Evolutionary conservation across 2,113 vertebrate genomes (phyloP), one percentile per base, ranked within the genome.

Genomic region (Carettochelys insculpta): DNA sequence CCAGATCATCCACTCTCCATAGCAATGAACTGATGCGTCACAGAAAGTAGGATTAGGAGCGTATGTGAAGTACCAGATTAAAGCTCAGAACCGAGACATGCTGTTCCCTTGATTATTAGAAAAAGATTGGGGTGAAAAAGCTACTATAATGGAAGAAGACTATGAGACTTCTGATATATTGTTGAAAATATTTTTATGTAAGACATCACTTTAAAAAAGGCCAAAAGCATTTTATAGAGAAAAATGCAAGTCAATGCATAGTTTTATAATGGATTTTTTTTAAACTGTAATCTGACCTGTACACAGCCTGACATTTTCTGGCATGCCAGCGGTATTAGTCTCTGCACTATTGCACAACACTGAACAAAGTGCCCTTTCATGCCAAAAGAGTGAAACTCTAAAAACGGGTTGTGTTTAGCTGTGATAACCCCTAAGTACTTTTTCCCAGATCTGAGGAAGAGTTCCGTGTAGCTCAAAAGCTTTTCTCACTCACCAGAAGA

Each of bases 11-110:
- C 58, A n/a, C 56, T 95, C 91, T 77, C 93, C 86, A 73, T 14
- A 85, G 87, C 65, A 94, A 48, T 78, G 89, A 87, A 96, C 47
- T 95, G 95, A 81, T 91, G 53, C 91, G 87, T 96, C 94, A 94
- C 5, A 34, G 80, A 92, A 85, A 82, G 87, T 52, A 80, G 50
- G 81, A 93, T 92, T 93, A 95, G 92, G 77, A 92, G 91, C 11
- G 85, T 95, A 94, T 85, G 89, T 47, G 90, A 90, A 95, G 84
- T 56, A 82, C 61, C 85, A 92, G 73, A 94, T 93, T 94, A 96
- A 94, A 95, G 71, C 92, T 93, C 80, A 93, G 93, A 95, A 93
- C 73, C 43, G 81, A 97, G 90, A 94, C 80, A 50, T 92, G 92
- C 90, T 96, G 84, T 52, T 90, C 61, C 89, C 92, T 92, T 80